A percentile compares a stretch with the other conserved stretches of the same genome.
These are phyloP conservation scores for Lepeophtheirus salmonis DNA, from an alignment of 1,140 invertebrate species.

Conservation along the genomic window DNA sequence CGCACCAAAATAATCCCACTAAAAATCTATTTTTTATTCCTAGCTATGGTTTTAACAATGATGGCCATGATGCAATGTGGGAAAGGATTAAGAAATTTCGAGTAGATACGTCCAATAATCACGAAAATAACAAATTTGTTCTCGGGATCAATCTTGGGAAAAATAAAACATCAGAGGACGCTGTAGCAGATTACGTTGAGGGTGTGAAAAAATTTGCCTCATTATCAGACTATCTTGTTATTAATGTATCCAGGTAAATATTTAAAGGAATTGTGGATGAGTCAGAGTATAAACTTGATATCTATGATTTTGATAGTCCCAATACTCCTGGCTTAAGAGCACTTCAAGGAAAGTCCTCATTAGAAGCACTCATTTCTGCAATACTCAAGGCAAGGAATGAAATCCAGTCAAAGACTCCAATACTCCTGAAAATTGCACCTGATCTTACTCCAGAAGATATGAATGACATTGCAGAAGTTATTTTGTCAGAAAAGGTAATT, in stretches of 20 bases:
- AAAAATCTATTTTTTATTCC: too few relatives aligned
- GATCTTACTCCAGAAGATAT: slow-evolving; percentile 61
- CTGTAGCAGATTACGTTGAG: slow-evolving; percentile 55
- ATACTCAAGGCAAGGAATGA: slow-evolving; percentile 45
- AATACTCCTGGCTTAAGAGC: slow-evolving; percentile 45
- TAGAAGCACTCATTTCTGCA: slow-evolving; percentile 46
- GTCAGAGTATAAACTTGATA: too few relatives aligned
- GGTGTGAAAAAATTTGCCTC: slow-evolving; percentile 53
- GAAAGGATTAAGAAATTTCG: slow-evolving; percentile 27
- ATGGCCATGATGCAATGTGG: slow-evolving; percentile 51
- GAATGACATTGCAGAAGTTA: slow-evolving; percentile 53
- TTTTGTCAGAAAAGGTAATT: slow-evolving; percentile 27
- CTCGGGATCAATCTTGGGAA: slow-evolving; percentile 87
- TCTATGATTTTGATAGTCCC: too few relatives aligned
- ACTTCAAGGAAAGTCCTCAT: slow-evolving; percentile 55
- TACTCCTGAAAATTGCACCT: slow-evolving; percentile 81
- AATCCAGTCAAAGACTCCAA: slow-evolving; percentile 35
- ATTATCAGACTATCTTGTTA: slow-evolving; percentile 67
- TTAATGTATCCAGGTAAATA: slow-evolving; percentile 75
- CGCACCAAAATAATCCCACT: too few relatives aligned
- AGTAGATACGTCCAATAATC: background rate
- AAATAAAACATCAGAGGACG: slow-evolving; percentile 62
- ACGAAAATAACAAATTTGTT: too few relatives aligned
- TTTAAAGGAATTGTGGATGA: too few relatives aligned
- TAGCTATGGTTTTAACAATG: slow-evolving; percentile 94